phyloP scores from a whole-genome alignment of 2,888 invertebrate species.

The Drosophila neonasuta region DNA sequence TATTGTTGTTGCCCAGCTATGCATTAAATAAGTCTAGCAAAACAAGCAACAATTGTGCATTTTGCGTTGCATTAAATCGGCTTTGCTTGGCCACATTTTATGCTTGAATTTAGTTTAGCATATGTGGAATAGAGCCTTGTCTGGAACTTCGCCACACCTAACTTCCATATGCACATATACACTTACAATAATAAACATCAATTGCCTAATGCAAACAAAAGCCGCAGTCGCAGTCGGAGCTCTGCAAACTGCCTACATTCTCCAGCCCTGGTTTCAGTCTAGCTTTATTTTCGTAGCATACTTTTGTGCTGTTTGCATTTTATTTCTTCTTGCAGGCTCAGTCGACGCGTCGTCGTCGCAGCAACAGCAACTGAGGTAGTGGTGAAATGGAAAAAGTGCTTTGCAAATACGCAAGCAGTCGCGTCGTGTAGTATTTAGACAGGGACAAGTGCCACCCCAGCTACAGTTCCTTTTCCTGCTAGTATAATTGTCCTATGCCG shows the following conservation, averaged over 20 bases:
- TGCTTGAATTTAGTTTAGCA: conserved; percentile 45
- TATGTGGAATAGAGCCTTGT: conserved; percentile 21
- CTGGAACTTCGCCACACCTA: conserved; percentile 15
- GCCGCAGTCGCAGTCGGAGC: conserved; percentile 17
- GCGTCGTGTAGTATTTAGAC: conserved; percentile 66
- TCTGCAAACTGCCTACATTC: conserved; percentile 3
- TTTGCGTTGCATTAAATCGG: conserved; percentile 49
- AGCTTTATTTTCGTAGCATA: conserved; percentile 43
- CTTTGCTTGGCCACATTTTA: conserved; percentile 34
- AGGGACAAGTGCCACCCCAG: conserved; percentile 27
- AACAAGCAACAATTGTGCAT: conserved; percentile 24
- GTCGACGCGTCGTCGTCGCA: not conserved
- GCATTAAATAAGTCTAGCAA: conserved; percentile 52
- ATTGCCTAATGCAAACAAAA: conserved; percentile 62
- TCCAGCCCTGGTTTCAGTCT: conserved; percentile 17
- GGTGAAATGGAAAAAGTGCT: conserved; percentile 62
- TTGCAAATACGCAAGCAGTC: conserved; percentile 66
- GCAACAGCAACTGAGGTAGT: conserved; percentile 14
- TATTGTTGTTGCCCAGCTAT: conserved; percentile 31
- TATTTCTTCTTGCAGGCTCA: conserved; percentile 31
- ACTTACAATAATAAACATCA: conserved; percentile 54
- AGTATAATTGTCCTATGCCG: conserved; percentile 45
- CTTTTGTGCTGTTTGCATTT: conserved; percentile 60
- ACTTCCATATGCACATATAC: conserved; percentile 4
- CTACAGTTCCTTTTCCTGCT: conserved; percentile 13